Evolutionary conservation across 2,888 invertebrate genomes (phyloP).

Genomic region (Strigamia crassipes): DNA sequence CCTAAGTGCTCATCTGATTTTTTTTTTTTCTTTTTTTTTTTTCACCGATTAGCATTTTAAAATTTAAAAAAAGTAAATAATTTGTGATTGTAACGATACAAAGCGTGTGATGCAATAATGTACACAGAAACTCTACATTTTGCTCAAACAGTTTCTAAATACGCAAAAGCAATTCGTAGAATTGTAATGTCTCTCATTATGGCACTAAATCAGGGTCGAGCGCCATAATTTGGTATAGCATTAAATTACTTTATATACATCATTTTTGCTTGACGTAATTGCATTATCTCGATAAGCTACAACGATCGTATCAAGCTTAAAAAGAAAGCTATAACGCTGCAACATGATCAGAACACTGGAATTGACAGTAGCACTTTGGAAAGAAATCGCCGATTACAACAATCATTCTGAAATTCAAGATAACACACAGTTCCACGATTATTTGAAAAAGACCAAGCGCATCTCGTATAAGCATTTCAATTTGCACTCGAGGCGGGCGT

Average conservation of each 20-base stretch:
- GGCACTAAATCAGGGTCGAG: constrained; percentile 11
- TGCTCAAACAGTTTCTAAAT: not conserved
- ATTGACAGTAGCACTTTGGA: constrained; percentile 39
- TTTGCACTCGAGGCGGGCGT: constrained; percentile 13
- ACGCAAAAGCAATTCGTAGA: constrained; percentile 21
- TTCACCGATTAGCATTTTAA: not conserved
- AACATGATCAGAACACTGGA: constrained; percentile 19
- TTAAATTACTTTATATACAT: constrained; percentile 34
- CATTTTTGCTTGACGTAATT: constrained; percentile 11
- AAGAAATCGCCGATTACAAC: constrained; percentile 41
- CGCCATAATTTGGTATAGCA: constrained; percentile 31
- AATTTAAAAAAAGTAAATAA: not conserved
- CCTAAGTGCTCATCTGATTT: not conserved
- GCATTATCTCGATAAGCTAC: constrained; percentile 35
- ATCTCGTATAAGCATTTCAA: constrained; percentile 25
- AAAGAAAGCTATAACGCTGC: not conserved
- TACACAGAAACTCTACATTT: not conserved
- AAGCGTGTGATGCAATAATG: constrained; percentile 15
- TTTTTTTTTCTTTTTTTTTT: not conserved
- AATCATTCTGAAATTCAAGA: constrained; percentile 23
- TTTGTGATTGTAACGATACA: constrained; percentile 4
- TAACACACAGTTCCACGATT: constrained; percentile 23
- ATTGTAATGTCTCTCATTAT: constrained; percentile 2
- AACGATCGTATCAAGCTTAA: constrained; percentile 21
- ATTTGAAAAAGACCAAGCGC: constrained; percentile 13